Percentiles rank a stretch among this genome's conserved stretches.
Evolutionary conservation across 2,113 vertebrate genomes (phyloP).

Genomic region (Carlito syrichta): DNA sequence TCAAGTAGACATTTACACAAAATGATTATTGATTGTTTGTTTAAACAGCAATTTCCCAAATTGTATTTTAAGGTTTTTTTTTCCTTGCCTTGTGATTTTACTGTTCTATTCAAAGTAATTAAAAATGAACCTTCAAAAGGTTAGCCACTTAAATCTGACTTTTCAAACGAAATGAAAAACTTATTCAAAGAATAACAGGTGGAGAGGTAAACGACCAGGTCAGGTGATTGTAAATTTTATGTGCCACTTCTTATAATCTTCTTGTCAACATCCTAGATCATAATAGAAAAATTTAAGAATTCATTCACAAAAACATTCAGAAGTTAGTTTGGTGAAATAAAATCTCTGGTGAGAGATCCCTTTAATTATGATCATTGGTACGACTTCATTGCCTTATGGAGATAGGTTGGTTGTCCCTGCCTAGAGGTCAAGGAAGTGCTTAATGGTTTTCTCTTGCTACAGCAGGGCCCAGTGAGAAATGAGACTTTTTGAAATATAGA

Average conservation of each 20-base stretch:
- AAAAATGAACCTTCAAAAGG: not conserved
- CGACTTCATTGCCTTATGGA: not conserved
- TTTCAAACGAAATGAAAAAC: slow-evolving; percentile 34
- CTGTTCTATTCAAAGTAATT: not conserved
- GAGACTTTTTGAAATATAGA: slow-evolving; percentile 1
- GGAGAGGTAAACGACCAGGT: not conserved
- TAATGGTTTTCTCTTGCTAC: slow-evolving; percentile 6
- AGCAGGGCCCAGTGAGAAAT: not conserved
- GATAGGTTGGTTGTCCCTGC: not conserved
- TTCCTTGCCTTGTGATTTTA: not conserved
- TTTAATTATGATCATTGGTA: not conserved
- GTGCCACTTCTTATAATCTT: not conserved
- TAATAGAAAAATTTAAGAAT: not conserved
- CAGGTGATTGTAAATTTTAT: not conserved
- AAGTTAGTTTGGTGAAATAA: not conserved
- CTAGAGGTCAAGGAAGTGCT: not conserved
- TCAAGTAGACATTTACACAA: not conserved
- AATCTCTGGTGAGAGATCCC: not conserved
- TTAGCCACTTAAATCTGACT: not conserved
- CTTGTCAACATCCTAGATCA: not conserved
- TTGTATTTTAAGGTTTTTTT: not conserved
- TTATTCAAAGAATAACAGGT: not conserved
- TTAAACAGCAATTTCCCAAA: not conserved
- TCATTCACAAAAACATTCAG: not conserved
- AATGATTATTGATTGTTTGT: not conserved